Base-by-base conservation (phyloP, 2,888 invertebrate species). In the Ctena decussata region DNA sequence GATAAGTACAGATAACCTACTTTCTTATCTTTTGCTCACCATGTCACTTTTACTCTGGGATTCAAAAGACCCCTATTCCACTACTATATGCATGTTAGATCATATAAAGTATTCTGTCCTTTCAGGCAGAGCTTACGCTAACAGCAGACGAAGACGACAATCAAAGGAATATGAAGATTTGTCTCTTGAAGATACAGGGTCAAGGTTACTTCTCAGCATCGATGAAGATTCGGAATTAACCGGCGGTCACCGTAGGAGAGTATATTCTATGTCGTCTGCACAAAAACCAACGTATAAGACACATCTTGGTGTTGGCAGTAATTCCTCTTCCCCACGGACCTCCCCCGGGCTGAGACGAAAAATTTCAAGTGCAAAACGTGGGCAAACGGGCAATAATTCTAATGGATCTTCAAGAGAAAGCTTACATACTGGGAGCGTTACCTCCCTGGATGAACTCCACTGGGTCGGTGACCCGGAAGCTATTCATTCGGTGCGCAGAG, bases 391-490 rank as follows among this genome's bases (percentile, higher is more conserved):
- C 35, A 57, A 71, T 70, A 80, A 80, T 77, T 86, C 86, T 32
- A 76, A 73, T 49, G 75, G 79, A 12, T 79, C 82, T 3, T 86
- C 89, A 11, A 76, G 41, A 27, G 84, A 83, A 57, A 83, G 79
- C 78, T 12, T 84, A 21, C 30, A 74, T 41, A 35, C 30, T 15
- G 86, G 83, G 24, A 81, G 80, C 41, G 74, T 90, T 65, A 84
- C 84, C 15, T 91, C 91, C 65, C 80, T 92, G 71, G 91, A 90
- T 49, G 90, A 91, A 57, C 69, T 89, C 3, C 89, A 90, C 73
- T 92, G 92, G 93, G 77, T 90, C 21, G 93, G 93, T 57, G 90
- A 93, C 57, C 93, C 93, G 60, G 93, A 92, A 80, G 93, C 93
- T 0, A 93, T 92, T 46, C 87, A 91, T 80, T 93, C 94, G 18